Base-by-base conservation (phyloP, 1,140 invertebrate genomes). In the Antheraea pernyi region DNA sequence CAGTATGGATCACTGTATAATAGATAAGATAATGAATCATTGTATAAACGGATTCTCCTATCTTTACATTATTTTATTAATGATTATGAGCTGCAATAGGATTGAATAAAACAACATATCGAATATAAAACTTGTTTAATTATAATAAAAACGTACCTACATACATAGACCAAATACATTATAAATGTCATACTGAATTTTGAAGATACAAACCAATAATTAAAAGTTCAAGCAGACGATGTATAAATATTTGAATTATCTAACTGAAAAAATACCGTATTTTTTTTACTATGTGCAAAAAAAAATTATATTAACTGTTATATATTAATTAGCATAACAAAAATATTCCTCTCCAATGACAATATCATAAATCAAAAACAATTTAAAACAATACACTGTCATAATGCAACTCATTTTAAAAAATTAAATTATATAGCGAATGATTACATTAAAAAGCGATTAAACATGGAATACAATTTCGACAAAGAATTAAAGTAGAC, bases 1-100 rank as follows among this genome's bases (percentile, higher is more conserved):
- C 71, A 69, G 71, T 68, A 68, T 67, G 71, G 73, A 71, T 73
- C 70, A 75, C 63, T 30, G 67, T 59, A 53, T 8, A 37, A 1
- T 53, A 53, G 76, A 78, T 78, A 78, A 78, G 76, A 78, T 78
- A 78, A 68, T 72, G 73, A 75, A 62, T 74, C 70, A 74, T 72
- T 76, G 70, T 53, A 64, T 71, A 69, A 71, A 18, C 46, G 46
- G 13, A 11, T 6, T 16, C 46, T 13, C 46, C 11, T 53, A 53
- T 53, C 46, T 53, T 16, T 53, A 53, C 46, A 16, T 53, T n/a
- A 53, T 1, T 6, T 53, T n/a, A 9, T 53, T 53, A 22, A 19
- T 19, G 18, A 18, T 9, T 48, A 46, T 19, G 18, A 65, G 48
- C 19, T 19, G 46, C 36, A 61, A 4, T 61, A 36, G 60, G 19